These are phyloP conservation scores for Hoplodrina ambigua DNA, from an alignment of 2,888 invertebrate genomes.

Conservation along the genomic window DNA sequence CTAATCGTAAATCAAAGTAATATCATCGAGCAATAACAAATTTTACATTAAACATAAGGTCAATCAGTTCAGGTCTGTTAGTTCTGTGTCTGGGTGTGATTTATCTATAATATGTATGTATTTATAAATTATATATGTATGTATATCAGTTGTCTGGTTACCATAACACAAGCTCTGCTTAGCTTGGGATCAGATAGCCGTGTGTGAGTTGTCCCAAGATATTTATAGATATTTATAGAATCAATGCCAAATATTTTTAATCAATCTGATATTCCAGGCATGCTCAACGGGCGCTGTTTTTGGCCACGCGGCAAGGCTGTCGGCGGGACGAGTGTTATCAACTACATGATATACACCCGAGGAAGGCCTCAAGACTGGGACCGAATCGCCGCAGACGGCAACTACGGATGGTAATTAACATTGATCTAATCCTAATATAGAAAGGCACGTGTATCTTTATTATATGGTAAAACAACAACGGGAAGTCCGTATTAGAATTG, in stretches of 20 bases:
- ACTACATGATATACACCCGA: slow-evolving; percentile 93
- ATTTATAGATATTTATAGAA: too few species aligned
- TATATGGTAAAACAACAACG: slow-evolving; percentile 21
- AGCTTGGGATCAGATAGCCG: too few species aligned
- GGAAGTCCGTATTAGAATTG: slow-evolving; percentile 24
- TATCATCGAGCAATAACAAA: slow-evolving; percentile 15
- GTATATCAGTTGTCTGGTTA: too few species aligned
- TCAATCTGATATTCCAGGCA: slow-evolving; percentile 71
- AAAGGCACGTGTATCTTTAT: slow-evolving; percentile 11
- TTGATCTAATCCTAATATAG: slow-evolving; percentile 25
- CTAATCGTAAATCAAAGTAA: background rate
- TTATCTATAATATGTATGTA: too few species aligned
- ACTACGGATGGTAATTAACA: slow-evolving; percentile 92
- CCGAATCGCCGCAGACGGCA: slow-evolving; percentile 92
- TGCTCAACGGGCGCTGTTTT: slow-evolving; percentile 79
- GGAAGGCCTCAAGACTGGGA: slow-evolving; percentile 94
- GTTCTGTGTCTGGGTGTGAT: too few species aligned
- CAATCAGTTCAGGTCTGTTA: too few species aligned
- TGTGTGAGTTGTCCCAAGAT: too few species aligned
- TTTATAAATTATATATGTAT: too few species aligned
- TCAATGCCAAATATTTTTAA: slow-evolving; percentile 33
- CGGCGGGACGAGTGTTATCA: slow-evolving; percentile 91
- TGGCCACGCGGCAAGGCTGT: slow-evolving; percentile 91
- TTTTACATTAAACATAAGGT: slow-evolving; percentile 22
- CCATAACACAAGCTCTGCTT: too few species aligned